Conservation (phyloP, 2,888 invertebrate species). For the Phrixothrix hirtus region DNA sequence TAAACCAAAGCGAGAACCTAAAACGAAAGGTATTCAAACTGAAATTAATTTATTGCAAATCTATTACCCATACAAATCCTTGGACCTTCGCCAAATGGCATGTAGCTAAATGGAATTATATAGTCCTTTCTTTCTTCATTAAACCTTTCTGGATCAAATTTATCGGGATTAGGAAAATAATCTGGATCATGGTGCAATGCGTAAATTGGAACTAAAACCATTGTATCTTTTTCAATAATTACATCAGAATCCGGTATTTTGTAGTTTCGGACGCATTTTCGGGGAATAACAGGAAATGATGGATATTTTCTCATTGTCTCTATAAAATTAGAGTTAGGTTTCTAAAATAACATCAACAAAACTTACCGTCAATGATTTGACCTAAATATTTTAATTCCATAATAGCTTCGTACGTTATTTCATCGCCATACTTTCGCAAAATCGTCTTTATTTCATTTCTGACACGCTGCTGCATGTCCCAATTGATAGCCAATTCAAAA, state of each 20-base stretch:
- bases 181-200: constrained; percentile 17
- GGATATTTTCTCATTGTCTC: constrained; percentile 27
- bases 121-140: constrained; percentile 58
- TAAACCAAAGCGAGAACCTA: constrained; percentile 33
- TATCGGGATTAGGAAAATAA: constrained; percentile 18
- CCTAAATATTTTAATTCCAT: constrained; percentile 4
- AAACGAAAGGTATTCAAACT: no score
- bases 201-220: constrained; percentile 8
- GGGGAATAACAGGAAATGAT: constrained; percentile 6
- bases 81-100: constrained; percentile 64
- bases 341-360: neutral
- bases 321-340: constrained; percentile 31
- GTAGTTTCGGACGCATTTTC: constrained; percentile 13
- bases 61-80: constrained; percentile 63
- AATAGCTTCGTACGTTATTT: constrained; percentile 3
- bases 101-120: constrained; percentile 59
- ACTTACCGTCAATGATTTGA: constrained; percentile 36
- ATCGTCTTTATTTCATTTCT: constrained; percentile 2
- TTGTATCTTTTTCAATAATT: constrained; percentile 10
- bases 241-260: constrained; percentile 11
- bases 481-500: constrained; percentile 1
- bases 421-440: neutral
- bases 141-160: constrained; percentile 52
- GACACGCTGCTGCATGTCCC: neutral
- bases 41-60: no score